These are phyloP conservation scores for Dolomedes plantarius DNA, from an alignment of 2,888 invertebrate genomes.

Conservation along the genomic window DNA sequence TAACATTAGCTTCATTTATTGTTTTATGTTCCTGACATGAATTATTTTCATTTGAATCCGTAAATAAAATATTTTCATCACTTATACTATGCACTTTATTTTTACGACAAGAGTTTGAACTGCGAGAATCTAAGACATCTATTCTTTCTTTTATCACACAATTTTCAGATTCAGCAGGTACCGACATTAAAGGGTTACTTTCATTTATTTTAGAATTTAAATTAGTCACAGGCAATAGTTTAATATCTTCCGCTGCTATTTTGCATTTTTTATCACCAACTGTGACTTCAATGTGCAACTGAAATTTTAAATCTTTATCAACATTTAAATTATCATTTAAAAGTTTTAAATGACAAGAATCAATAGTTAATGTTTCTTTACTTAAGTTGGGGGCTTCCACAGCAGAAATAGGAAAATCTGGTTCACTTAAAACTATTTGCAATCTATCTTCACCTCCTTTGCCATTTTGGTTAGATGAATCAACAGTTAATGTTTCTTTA, in stretches of 20 bases:
- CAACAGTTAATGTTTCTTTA: neutral
- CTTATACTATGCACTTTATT: no score
- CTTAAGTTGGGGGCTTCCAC: neutral
- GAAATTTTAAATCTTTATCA: conserved; percentile 19
- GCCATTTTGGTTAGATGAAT: no score
- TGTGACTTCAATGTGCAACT: conserved; percentile 45
- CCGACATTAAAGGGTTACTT: neutral
- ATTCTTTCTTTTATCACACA: neutral
- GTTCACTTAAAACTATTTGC: neutral
- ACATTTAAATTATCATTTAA: neutral
- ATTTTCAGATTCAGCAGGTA: neutral
- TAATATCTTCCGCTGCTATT: neutral
- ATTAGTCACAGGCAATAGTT: neutral
- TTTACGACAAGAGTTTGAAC: no score
- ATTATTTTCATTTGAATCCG: no score
- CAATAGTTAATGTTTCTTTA: neutral
- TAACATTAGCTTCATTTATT: neutral
- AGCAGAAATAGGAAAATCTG: neutral
- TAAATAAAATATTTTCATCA: no score
- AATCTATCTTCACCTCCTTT: no score
- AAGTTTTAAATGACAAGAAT: neutral
- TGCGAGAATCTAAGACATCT: no score
- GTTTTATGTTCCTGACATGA: neutral
- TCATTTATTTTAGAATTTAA: neutral
- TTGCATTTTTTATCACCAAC: conserved; percentile 16